Evolutionary conservation across 2,888 invertebrate species (phyloP), one percentile per base, ranked within the genome.

Genomic region (Oxycera nigricornis): DNA sequence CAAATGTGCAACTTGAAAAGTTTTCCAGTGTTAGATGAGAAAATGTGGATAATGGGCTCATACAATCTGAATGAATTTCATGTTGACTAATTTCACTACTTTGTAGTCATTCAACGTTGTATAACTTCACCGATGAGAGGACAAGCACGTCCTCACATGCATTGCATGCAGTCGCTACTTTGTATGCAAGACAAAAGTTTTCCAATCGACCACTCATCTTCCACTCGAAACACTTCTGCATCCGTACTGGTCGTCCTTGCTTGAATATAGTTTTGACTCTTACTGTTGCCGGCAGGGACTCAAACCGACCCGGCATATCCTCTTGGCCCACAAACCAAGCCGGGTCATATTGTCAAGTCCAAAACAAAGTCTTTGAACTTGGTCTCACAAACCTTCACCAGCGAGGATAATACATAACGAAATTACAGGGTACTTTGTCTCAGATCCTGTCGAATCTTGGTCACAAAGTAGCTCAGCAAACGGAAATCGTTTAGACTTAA

Each of bases 61-160:
- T 76, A 76, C 74, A 76, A 76, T 76, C 72, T 55, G 28, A 67
- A 59, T 72, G 57, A 76, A 74, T 76, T 76, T 74, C 68, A 73
- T 74, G 74, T 76, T 41, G 68, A 67, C 76, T 76, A 76, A 76
- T 76, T 76, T 76, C 73, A 72, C 59, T 72, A 76, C 74, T 76
- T 76, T 76, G 76, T 74, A 67, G 55, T 74, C 55, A 11, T 68
- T 57, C 74, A 74, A 67, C 72, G 67, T 61, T 62, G 67, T 35
- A 30, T 46, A 52, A 39, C 52, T 46, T 50, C n/a, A 20, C 65
- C 52, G 14, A 28, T 14, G 22, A 46, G 50, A 67, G 68, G 35
- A 17, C 17, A 50, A 50, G 46, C 68, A 30, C 65, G 17, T 41
- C 11, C 50, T 28, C 50, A 55, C 72, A 72, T 72, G 57, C 55